Evolutionary conservation across 2,888 invertebrate species (phyloP), one percentile per base, ranked within the genome.

Genomic region (Mamestra brassicae): DNA sequence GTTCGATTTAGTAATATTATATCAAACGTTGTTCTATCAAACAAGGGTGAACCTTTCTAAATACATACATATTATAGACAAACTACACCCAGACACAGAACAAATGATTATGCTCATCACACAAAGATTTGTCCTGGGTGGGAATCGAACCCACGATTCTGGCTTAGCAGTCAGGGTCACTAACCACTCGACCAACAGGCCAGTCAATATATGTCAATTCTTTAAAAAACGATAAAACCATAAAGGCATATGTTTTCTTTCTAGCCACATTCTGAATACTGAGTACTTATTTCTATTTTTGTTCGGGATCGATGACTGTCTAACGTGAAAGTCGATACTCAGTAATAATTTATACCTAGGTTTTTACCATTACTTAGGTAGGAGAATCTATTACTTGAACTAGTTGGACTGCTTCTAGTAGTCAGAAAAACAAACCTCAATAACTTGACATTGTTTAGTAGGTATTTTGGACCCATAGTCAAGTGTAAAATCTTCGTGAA

Each of bases 271-370:
- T 66, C 54, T 42, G 34, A 66, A 50, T 76, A 52, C 26, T 26
- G 15, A 26, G 47, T 42, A 54, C 42, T 42, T 76, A 42, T 61
- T 76, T 68, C 26, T 76, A 76, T 77, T 68, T 68, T 52, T 34
- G 26, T 54, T 11, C 15, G 2, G 8, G 69, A 68, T 63, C 77
- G 52, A 76, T 63, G 62, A 45, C 17, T 36, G 45, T 36, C 42
- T 17, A 17, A 55, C 42, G 42, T 34, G n/a, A 52, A 34, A 58
- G 38, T 64, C 15, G 5, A 38, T 15, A 17, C 26, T 6, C 34
- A 52, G 38, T 13, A 52, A 26, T 47, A 17, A 62, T 45, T 60
- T 3, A 52, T 58, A 26, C n/a, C n/a, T n/a, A n/a, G n/a, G n/a
- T n/a, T n/a, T n/a, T n/a, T n/a, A n/a, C 26, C 26, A 26, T 26